Conservation (phyloP, 2,797 vertebrate species). For the Channa striata region DNA sequence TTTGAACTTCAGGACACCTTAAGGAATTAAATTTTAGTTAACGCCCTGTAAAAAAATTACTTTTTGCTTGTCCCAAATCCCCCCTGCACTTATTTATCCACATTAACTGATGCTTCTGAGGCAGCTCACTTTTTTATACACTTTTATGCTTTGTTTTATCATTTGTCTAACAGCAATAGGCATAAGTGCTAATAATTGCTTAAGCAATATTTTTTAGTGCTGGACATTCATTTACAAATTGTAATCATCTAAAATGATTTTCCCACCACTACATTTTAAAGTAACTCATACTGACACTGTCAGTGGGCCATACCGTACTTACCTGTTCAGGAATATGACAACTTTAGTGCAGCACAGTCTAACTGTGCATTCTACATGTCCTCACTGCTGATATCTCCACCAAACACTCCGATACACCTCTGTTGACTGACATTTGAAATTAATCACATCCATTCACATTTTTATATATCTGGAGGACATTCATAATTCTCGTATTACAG, state of each 20-base stretch:
- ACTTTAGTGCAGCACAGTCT: not conserved
- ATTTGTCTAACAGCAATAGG: not conserved
- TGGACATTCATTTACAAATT: not conserved
- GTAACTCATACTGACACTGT: not conserved
- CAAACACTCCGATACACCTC: constrained; percentile 45
- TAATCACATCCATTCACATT: constrained; percentile 61
- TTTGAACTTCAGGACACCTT: no score
- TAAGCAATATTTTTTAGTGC: not conserved
- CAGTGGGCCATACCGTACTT: not conserved
- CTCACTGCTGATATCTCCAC: constrained; percentile 29
- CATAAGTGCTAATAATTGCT: not conserved
- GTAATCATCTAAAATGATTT: not conserved
- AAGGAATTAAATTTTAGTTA: not conserved
- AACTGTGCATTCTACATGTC: not conserved
- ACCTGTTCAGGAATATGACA: not conserved
- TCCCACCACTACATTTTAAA: not conserved
- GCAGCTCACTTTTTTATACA: not conserved
- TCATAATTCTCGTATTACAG: constrained; percentile 70
- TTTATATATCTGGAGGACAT: constrained; percentile 61
- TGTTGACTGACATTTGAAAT: constrained; percentile 73
- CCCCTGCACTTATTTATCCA: no score
- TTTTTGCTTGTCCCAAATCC: no score
- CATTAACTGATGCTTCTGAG: not conserved
- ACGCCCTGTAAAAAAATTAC: not conserved
- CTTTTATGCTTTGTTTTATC: not conserved